These are phyloP conservation scores for Xenops minutus DNA, from an alignment of 2,797 vertebrate genomes.

Conservation along the genomic window DNA sequence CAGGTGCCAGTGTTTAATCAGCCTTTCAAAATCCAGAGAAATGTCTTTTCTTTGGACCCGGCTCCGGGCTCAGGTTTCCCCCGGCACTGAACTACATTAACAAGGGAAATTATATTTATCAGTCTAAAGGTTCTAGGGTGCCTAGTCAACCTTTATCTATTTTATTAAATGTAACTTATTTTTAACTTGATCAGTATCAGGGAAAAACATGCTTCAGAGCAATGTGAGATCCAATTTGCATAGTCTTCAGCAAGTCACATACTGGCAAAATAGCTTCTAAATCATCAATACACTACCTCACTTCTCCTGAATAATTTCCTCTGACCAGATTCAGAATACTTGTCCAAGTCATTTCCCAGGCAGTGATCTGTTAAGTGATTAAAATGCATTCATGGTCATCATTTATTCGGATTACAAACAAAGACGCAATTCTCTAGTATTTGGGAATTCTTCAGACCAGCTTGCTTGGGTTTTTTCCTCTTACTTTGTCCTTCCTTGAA, in stretches of 20 bases:
- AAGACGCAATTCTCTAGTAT: background rate
- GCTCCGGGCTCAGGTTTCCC: background rate
- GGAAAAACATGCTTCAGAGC: background rate
- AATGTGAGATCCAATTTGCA: background rate
- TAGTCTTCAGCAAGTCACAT: background rate
- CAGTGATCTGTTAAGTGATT: background rate
- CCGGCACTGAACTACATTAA: background rate
- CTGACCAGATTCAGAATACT: background rate
- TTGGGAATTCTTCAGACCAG: background rate
- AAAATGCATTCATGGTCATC: background rate
- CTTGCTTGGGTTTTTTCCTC: background rate
- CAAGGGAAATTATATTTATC: background rate
- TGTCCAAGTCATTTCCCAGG: background rate
- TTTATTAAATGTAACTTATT: background rate
- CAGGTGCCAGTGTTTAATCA: background rate
- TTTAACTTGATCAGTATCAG: background rate
- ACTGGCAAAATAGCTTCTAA: background rate
- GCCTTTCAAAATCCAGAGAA: background rate
- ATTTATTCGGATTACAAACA: constrained; percentile 7
- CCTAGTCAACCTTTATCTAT: background rate
- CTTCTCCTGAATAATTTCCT: background rate
- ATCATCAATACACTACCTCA: background rate
- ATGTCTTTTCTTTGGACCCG: background rate
- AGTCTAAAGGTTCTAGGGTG: background rate
- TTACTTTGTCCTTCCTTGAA: background rate